A percentile compares a stretch with the other conserved stretches of the same genome.
Evolutionary conservation across 2,797 vertebrate species (phyloP).

Genomic region (Cygnus olor): DNA sequence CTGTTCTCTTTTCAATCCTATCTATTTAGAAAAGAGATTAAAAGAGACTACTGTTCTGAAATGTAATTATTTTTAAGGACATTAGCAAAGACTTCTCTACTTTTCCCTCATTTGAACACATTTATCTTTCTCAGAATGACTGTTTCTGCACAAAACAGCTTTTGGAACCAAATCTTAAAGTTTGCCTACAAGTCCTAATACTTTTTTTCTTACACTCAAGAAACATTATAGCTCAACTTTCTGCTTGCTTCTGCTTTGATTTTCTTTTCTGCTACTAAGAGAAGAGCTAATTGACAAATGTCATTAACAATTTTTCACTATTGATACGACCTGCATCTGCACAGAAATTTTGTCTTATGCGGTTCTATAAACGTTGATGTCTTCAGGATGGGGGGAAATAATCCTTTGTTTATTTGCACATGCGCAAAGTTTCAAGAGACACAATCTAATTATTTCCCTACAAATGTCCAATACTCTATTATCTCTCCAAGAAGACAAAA

Average conservation of each 20-base stretch:
- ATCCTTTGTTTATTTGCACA: neutral
- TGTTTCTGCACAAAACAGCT: neutral
- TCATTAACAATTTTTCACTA: neutral
- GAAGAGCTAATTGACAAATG: neutral
- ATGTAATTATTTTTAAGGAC: neutral
- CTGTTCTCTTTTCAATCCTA: neutral
- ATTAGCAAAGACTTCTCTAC: neutral
- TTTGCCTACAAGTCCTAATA: neutral
- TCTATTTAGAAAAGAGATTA: neutral
- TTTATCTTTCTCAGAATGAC: neutral
- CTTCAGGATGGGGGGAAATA: neutral
- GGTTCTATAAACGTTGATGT: neutral
- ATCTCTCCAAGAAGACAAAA: neutral
- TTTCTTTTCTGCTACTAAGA: neutral
- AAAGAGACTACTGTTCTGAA: neutral
- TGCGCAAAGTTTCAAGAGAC: neutral
- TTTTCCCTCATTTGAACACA: neutral
- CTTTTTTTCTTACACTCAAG: neutral
- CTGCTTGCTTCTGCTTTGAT: neutral
- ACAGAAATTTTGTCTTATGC: neutral
- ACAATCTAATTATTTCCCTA: neutral
- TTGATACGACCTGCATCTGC: neutral
- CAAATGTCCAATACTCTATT: neutral
- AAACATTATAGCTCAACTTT: neutral
- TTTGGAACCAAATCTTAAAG: neutral